Base-by-base conservation (phyloP, 2,888 invertebrate genomes). In the Ypsolopha scabrella region DNA sequence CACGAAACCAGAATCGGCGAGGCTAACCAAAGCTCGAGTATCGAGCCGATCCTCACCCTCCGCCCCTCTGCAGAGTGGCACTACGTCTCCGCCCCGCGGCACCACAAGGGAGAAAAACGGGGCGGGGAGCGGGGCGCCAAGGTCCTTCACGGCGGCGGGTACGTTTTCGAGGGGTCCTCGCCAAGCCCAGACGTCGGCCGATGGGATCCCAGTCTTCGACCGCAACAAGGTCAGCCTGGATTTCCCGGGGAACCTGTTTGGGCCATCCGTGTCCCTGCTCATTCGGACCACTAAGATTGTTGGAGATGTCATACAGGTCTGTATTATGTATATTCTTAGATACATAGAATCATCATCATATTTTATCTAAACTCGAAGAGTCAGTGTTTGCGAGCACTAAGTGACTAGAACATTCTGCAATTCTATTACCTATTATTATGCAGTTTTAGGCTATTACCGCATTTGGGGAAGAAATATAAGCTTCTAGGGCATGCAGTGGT, bases 271-370 rank as follows among this genome's bases (percentile, higher is more conserved):
- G 71, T 89, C 88, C 53, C 80, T 92, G 48, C 82, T 92, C 59
- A 91, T 91, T 62, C 88, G 87, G 59, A 78, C 91, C 61, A 92
- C 91, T 71, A 90, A 90, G 67, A 75, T 91, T 56, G 71, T 91
- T 61, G 91, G 91, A 39, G 90, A 89, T 63, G 88, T 91, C 53
- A 89, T 92, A 62, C 88, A 91, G 80, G 92, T 92, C 70, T 76
- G 75, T 57, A 90, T 90, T 92, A 70, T 76, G 75, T 57, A 24
- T 4, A 24, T 24, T 4, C 2, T 24, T 24, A 24, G 24, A 4
- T 24, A 24, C 24, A 24, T n/a, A n/a, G 4, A 24, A 24, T 4
- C 24, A 24, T 24, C n/a, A n/a, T n/a, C n/a, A n/a, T n/a, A n/a
- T n/a, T n/a, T 24, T 24, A 24, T 24, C 24, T 24, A 24, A 24